Conservation (phyloP, 1,140 invertebrate genomes). For the Musca domestica region DNA sequence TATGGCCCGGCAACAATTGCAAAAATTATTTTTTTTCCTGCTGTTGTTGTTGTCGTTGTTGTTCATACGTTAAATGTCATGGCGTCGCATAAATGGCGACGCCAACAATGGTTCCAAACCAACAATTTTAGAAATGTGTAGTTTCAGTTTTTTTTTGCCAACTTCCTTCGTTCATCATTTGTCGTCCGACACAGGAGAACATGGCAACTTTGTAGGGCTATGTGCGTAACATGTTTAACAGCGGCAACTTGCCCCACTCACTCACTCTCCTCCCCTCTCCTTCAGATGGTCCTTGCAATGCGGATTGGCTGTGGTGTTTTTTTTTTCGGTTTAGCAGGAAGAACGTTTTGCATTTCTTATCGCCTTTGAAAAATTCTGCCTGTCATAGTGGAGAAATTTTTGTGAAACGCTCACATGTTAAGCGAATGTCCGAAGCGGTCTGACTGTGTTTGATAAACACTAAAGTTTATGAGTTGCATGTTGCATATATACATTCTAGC, state of each 20-base stretch:
- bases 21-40: too few relatives aligned
- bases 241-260: too few relatives aligned
- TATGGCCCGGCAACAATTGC: too few relatives aligned
- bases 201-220: conserved; percentile 13
- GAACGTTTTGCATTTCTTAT: conserved; percentile 12
- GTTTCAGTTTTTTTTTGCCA: too few relatives aligned
- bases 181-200: neutral
- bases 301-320: too few relatives aligned
- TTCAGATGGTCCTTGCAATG: too few relatives aligned
- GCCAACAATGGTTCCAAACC: conserved; percentile 12
- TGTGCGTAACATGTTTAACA: conserved; percentile 9
- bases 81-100: conserved; percentile 23
- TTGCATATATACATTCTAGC: neutral
- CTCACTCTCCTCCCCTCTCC: too few relatives aligned
- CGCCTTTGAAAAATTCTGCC: conserved; percentile 11
- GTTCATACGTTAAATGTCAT: neutral
- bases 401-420: neutral
- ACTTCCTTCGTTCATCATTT: too few relatives aligned
- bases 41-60: neutral
- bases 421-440: too few relatives aligned
- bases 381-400: conserved; percentile 14
- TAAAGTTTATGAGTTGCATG: neutral
- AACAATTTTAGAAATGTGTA: neutral
- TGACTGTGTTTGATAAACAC: too few relatives aligned
- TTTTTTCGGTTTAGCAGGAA: neutral